These are phyloP conservation scores for Anas platyrhynchos DNA, from an alignment of 2,113 vertebrate genomes.

Conservation along the genomic window DNA sequence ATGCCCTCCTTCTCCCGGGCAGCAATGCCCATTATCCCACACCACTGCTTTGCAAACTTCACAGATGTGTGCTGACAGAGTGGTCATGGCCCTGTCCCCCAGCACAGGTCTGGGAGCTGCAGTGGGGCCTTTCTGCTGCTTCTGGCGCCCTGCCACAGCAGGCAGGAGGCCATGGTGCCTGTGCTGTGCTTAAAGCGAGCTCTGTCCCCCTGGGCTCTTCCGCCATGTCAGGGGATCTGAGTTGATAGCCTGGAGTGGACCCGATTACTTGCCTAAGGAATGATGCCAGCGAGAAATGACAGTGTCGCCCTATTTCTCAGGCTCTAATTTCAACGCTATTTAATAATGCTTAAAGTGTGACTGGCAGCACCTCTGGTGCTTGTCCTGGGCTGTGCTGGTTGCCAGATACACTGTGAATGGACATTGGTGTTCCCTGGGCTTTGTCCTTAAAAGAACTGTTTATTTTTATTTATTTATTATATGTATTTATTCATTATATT, in stretches of 20 bases:
- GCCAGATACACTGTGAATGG: background rate
- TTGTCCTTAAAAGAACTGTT: background rate
- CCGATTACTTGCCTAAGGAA: background rate
- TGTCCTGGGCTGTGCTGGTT: background rate
- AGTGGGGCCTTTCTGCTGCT: background rate
- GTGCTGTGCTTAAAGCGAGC: background rate
- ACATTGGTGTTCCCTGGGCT: background rate
- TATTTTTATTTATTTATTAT: background rate
- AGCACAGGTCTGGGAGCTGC: background rate
- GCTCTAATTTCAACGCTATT: background rate
- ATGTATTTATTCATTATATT: too few species aligned
- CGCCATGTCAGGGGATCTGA: background rate
- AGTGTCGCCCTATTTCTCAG: background rate
- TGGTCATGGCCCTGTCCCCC: fast-evolving
- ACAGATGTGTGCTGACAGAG: background rate
- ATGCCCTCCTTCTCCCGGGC: too few species aligned
- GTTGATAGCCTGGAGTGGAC: fast-evolving
- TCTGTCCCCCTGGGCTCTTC: background rate
- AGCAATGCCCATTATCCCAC: background rate
- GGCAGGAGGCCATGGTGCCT: background rate
- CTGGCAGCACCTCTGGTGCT: background rate
- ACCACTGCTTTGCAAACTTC: fast-evolving
- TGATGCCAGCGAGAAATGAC: fast-evolving
- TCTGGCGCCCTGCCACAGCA: background rate
- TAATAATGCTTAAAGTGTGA: background rate